phyloP scores from a whole-genome alignment of 2,888 invertebrate genomes.

The Eubasilissa splendida region DNA sequence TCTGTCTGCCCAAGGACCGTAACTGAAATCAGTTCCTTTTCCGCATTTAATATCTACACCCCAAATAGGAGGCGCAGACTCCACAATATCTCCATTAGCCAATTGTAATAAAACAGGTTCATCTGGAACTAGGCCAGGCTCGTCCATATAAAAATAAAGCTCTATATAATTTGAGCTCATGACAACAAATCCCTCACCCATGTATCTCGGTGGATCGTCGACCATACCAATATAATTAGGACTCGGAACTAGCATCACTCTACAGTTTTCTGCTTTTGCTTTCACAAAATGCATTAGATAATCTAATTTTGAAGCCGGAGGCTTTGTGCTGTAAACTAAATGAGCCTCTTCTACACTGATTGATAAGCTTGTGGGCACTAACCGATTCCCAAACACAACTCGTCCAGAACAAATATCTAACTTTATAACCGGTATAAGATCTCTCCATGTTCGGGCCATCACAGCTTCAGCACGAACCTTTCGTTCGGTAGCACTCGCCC shows the following conservation, averaged over 20 bases:
- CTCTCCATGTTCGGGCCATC: slow-evolving; percentile 93
- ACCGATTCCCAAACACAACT: slow-evolving; percentile 94
- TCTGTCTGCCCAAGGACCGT: slow-evolving; percentile 99
- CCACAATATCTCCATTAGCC: slow-evolving; percentile 94
- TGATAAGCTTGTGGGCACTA: slow-evolving; percentile 94
- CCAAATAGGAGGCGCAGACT: slow-evolving; percentile 95
- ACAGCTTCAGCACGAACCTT: slow-evolving; percentile 83
- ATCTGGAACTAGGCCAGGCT: slow-evolving; percentile 93
- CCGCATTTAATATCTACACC: slow-evolving; percentile 96
- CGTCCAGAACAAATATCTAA: slow-evolving; percentile 93
- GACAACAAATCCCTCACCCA: slow-evolving; percentile 99
- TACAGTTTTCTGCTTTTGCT: slow-evolving; percentile 95
- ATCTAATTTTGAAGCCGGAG: slow-evolving; percentile 93
- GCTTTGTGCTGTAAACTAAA: slow-evolving; percentile 95
- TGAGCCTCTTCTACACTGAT: slow-evolving; percentile 95
- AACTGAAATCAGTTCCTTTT: slow-evolving; percentile 96
- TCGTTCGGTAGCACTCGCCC: slow-evolving; percentile 70
- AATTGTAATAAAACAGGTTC: slow-evolving; percentile 91
- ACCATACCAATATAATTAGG: slow-evolving; percentile 94
- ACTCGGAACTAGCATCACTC: slow-evolving; percentile 96
- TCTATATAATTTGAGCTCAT: slow-evolving; percentile 96
- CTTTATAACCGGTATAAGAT: slow-evolving; percentile 96
- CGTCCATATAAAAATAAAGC: slow-evolving; percentile 97
- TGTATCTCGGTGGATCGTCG: slow-evolving; percentile 94
- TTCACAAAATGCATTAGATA: slow-evolving; percentile 97